Percentiles rank a stretch among this genome's conserved stretches.
Conservation (phyloP, 2,888 invertebrate genomes). For the Drosophila fungiperda region DNA sequence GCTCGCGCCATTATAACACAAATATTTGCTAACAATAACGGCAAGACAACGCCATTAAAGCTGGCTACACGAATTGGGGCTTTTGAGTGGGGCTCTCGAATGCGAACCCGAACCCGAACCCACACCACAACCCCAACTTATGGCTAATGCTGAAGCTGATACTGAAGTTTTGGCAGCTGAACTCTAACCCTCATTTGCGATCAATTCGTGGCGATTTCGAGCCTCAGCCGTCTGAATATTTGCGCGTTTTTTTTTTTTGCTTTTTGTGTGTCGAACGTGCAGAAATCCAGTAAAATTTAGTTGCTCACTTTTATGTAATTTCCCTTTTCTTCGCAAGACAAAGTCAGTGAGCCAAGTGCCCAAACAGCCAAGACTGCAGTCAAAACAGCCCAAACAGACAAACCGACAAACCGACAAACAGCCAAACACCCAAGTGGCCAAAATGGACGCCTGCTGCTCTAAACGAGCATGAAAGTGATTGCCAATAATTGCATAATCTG, state of each 20-base stretch:
- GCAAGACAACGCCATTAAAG: conserved; percentile 71
- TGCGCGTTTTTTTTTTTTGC: conserved; percentile 55
- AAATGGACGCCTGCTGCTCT: conserved; percentile 70
- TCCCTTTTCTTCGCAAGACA: conserved; percentile 74
- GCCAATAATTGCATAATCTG: conserved; percentile 79
- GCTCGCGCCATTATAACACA: conserved; percentile 78
- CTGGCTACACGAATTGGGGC: conserved; percentile 62
- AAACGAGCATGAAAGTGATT: conserved; percentile 79
- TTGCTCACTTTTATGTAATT: conserved; percentile 80
- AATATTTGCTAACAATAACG: conserved; percentile 78
- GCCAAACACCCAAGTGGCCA: conserved; percentile 25
- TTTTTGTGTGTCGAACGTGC: conserved; percentile 73
- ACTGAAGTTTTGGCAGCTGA: conserved; percentile 47
- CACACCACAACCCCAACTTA: background rate
- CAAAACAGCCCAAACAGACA: conserved; percentile 37
- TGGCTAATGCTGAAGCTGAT: conserved; percentile 14
- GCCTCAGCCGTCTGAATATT: conserved; percentile 68
- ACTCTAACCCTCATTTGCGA: conserved; percentile 80
- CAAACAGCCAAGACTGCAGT: conserved; percentile 29
- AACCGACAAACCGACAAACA: conserved; percentile 30
- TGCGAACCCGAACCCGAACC: conserved; percentile 11
- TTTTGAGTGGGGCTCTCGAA: conserved; percentile 18
- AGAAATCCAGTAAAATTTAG: conserved; percentile 75
- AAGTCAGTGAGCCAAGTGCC: conserved; percentile 43
- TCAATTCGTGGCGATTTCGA: conserved; percentile 78